Base-by-base conservation (phyloP, 2,888 invertebrate genomes). In the Caenorhabditis becei region DNA sequence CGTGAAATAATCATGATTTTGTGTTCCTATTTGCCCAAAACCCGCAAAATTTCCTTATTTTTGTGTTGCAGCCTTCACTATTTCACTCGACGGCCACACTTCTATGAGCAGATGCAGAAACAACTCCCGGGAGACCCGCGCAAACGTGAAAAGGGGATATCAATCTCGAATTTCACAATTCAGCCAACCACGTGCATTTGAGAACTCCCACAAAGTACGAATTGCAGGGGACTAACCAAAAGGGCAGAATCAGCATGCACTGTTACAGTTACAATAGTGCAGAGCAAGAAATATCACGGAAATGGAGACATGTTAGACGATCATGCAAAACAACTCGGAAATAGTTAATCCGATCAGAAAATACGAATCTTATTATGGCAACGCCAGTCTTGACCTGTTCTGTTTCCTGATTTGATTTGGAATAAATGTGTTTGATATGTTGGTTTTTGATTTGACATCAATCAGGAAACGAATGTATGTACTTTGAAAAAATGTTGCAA, bases 121-220 rank as follows among this genome's bases (percentile, higher is more conserved):
- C 53, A 61, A 66, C 32, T 66, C 61, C 75, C 59, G n/a, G 11
- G 66, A 58, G 75, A 66, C n/a, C 24, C 59, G 47, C 24, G 24
- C 24, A 75, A 66, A 75, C 59, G 75, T 75, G 59, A 37, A 66
- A 59, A 51, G 69, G 47, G 61, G 62, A 63, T 63, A 77, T 77
- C 77, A 70, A 70, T 70, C 70, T 70, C 70, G 23, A 69, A 67
- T 63, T 75, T 67, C 54, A 63, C 47, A 66, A 74, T 71, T 66
- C 37, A 18, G 41, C 35, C 47, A 10, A 59, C 44, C 69, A 69
- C 65, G 65, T 66, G 65, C 41, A 35, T 5, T 24, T 26, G 41
- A 54, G 62, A 63, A 61, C 51, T 72, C 24, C 54, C 20, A 14
- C 44, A 63, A 71, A 71, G 62, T 62, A 47, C 62, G 32, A 51